Evolutionary conservation across 2,888 invertebrate genomes (phyloP).

Genomic region (Trichogramma evanescens): DNA sequence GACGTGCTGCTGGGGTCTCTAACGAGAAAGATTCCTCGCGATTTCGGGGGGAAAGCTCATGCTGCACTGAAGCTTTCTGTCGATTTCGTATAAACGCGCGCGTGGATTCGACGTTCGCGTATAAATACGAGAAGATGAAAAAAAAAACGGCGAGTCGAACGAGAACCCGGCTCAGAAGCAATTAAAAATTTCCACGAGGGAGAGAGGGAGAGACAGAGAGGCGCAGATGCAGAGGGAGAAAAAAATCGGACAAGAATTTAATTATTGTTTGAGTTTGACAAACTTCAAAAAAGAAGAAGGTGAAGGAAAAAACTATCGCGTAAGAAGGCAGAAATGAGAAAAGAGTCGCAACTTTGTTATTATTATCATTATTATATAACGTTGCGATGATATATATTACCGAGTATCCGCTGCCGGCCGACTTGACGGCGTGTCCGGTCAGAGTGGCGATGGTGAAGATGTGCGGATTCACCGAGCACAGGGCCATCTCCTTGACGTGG

Average conservation of each 20-base stretch:
- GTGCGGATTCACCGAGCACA: slow-evolving; percentile 67
- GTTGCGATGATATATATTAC: slow-evolving; percentile 46
- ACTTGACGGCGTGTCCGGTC: slow-evolving; percentile 74
- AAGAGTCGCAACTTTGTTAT: slow-evolving; percentile 24
- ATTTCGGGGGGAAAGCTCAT: too few species aligned
- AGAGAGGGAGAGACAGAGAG: not conserved
- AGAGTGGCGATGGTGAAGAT: slow-evolving; percentile 86
- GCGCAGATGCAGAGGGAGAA: not conserved
- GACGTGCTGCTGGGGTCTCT: too few species aligned
- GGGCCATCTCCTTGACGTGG: slow-evolving; percentile 65
- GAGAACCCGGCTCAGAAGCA: too few species aligned
- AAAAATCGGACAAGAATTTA: slow-evolving; percentile 17
- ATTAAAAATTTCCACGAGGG: too few species aligned
- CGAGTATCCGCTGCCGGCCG: slow-evolving; percentile 65
- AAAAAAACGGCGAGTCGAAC: not conserved
- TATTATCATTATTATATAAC: slow-evolving; percentile 19
- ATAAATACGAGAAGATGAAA: slow-evolving; percentile 2
- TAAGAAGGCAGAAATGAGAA: slow-evolving; percentile 3
- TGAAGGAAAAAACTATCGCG: not conserved
- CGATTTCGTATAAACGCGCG: not conserved
- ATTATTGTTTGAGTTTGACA: slow-evolving; percentile 26
- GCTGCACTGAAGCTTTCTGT: too few species aligned
- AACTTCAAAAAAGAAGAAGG: slow-evolving; percentile 4
- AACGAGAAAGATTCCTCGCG: too few species aligned
- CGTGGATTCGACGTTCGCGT: not conserved